Percentiles rank a stretch among this genome's conserved stretches.
These are phyloP conservation scores for Hydrochoerus hydrochaeris DNA, from an alignment of 2,113 vertebrate genomes.

Conservation along the genomic window DNA sequence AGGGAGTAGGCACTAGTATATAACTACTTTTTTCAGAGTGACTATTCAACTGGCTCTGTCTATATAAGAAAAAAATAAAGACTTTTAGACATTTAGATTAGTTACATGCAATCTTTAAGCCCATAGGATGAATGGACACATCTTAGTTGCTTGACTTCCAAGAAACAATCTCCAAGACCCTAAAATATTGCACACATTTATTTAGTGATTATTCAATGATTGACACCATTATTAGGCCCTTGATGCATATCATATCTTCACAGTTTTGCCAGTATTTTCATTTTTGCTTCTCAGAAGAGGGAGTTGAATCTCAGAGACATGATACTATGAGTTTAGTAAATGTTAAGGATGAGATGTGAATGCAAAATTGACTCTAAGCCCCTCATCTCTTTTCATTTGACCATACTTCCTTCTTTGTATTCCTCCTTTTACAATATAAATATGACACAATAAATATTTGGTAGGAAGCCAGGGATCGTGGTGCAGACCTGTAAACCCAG, in stretches of 20 bases:
- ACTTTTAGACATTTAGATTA: background rate
- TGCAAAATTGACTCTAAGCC: background rate
- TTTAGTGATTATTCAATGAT: background rate
- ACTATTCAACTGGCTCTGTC: background rate
- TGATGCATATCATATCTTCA: background rate
- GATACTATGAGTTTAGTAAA: background rate
- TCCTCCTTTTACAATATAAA: background rate
- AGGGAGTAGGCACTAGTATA: background rate
- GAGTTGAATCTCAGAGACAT: background rate
- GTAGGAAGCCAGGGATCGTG: background rate
- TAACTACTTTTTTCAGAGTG: background rate
- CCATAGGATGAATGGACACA: background rate
- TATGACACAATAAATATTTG: conserved; percentile 15
- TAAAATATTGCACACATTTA: background rate
- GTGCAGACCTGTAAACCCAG: background rate
- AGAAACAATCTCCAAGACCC: background rate
- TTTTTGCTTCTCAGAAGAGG: background rate
- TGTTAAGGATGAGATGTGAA: background rate
- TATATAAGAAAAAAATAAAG: background rate
- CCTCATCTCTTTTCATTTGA: background rate
- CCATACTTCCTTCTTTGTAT: background rate
- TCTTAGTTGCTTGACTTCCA: background rate
- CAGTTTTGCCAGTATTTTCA: background rate
- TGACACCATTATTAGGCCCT: background rate
- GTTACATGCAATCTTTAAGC: background rate